Evolutionary conservation across 1,140 invertebrate species (phyloP).

Genomic region (Macrobrachium rosenbergii): DNA sequence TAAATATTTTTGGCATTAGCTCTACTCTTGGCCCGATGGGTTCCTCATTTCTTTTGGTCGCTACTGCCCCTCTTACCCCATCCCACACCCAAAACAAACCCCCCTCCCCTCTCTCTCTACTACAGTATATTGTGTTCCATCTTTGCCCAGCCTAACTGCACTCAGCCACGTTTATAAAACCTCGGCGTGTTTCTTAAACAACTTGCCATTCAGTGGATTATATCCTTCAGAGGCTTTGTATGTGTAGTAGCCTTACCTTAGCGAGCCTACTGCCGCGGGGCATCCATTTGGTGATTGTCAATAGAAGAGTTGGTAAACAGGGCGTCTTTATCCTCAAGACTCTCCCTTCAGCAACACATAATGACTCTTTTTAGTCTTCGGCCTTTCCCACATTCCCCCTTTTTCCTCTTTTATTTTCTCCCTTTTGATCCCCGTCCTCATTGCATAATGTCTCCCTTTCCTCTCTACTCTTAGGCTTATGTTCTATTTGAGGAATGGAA

Average conservation of each 20-base stretch:
- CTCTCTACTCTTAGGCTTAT: no score
- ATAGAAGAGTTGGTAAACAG: no score
- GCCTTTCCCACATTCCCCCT: neutral
- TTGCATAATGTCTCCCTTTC: neutral
- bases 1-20: neutral
- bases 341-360: no score
- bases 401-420: neutral
- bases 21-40: neutral
- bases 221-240: no score
- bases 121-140: neutral
- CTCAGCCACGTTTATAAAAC: neutral
- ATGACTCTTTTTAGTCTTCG: neutral
- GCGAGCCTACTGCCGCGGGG: no score
- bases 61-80: neutral
- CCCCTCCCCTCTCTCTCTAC: neutral
- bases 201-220: no score
- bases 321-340: no score
- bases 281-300: no score
- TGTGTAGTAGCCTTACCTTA: no score
- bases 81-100: neutral
- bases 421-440: neutral
- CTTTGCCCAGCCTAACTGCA: neutral
- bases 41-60: neutral
- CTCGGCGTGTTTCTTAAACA: no score
- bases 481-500: no score